Base-by-base conservation (phyloP, 2,888 invertebrate species). In the Eumacrocentrus americanus region DNA sequence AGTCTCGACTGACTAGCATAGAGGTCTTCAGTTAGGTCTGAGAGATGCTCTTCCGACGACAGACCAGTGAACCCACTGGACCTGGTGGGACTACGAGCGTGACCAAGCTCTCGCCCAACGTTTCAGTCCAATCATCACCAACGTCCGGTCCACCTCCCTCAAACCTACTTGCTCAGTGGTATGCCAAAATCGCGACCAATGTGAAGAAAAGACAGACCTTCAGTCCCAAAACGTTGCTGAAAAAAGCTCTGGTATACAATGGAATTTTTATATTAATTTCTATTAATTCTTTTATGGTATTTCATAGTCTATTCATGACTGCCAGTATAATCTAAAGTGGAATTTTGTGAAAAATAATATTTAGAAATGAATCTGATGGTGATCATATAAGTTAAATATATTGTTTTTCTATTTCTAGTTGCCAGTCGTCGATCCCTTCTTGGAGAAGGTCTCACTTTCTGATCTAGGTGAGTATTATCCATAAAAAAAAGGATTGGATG, bases 361-460 rank as follows among this genome's bases (percentile, higher is more conserved):
- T 38, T 23, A 23, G n/a, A n/a, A n/a, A n/a, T n/a, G n/a, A n/a
- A n/a, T n/a, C n/a, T n/a, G n/a, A n/a, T n/a, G n/a, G n/a, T n/a
- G n/a, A n/a, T 44, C 12, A 22, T 11, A 44, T 20, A 9, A 12
- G 20, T 44, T 44, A 4, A 22, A 20, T 6, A 18, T 18, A 22
- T 20, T 44, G 7, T 11, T 35, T 42, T 51, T 53, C n/a, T 44
- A 81, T 78, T 67, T 88, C 58, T 87, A 95, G 94, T 84, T 94
- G 75, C 94, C 94, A 61, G 92, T 92, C 54, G 94, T 91, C 52
- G 94, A 94, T 83, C 94, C 94, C 47, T 95, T 94, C 83, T 82
- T 95, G 83, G 94, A 94, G 82, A 94, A 94, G 86, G 90, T 90
- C 72, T 89, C 87, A 78, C 82, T 89, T 70, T 88, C 89, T 51